A percentile compares a stretch with the other conserved stretches of the same genome.
These are phyloP conservation scores for Brachyhypopomus gauderio DNA, from an alignment of 2,113 vertebrate species.

Conservation along the genomic window DNA sequence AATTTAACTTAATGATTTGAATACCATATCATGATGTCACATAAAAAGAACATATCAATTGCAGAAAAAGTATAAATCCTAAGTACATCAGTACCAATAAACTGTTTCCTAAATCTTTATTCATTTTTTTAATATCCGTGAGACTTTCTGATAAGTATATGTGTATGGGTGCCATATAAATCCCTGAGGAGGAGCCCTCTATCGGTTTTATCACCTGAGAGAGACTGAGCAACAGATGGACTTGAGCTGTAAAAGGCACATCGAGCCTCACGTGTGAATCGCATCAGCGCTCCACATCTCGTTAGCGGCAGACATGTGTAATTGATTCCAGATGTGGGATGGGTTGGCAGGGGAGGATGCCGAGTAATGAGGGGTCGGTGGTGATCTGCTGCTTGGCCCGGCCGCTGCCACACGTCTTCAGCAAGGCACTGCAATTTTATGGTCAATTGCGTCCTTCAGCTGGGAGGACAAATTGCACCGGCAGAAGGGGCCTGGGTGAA, in stretches of 20 bases:
- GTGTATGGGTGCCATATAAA: constrained; percentile 40
- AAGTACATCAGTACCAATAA: constrained; percentile 13
- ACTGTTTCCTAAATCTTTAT: constrained; percentile 21
- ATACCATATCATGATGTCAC: background rate
- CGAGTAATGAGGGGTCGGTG: constrained; percentile 52
- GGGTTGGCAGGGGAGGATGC: constrained; percentile 50
- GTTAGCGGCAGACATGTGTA: constrained; percentile 55
- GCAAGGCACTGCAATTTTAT: constrained; percentile 48
- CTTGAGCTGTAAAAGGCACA: constrained; percentile 51
- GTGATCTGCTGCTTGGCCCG: constrained; percentile 18
- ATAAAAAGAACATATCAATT: no score
- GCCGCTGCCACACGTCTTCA: constrained; percentile 38
- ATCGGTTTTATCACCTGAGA: constrained; percentile 41
- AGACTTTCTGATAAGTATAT: constrained; percentile 22
- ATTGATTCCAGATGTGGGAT: constrained; percentile 59
- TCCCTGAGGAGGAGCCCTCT: constrained; percentile 12
- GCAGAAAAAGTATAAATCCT: no score
- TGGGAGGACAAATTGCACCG: constrained; percentile 33
- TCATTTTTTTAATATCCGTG: constrained; percentile 25
- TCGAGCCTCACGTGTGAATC: constrained; percentile 53
- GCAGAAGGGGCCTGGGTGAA: constrained; percentile 1
- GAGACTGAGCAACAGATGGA: constrained; percentile 50
- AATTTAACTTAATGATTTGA: background rate
- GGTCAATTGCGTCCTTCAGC: constrained; percentile 45
- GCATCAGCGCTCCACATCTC: constrained; percentile 47